phyloP scores from a whole-genome alignment of 2,797 vertebrate species.

The Erithacus rubecula region DNA sequence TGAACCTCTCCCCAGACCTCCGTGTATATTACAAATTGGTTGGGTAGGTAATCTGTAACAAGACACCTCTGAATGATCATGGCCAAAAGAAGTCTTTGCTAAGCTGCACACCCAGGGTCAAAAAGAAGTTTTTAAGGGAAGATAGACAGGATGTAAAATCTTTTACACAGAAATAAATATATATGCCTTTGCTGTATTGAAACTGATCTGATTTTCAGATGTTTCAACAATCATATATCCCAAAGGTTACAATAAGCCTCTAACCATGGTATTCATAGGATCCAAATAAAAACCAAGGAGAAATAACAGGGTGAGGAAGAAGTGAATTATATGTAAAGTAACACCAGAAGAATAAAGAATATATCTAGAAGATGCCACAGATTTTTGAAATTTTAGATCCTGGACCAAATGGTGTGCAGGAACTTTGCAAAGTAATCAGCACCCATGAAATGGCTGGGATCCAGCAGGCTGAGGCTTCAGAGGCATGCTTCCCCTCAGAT shows the following conservation, averaged over 20 bases:
- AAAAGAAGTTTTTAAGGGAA: background rate
- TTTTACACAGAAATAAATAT: background rate
- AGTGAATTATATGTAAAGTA: background rate
- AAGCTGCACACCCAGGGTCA: background rate
- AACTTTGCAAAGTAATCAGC: background rate
- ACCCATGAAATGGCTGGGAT: background rate
- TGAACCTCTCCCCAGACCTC: background rate
- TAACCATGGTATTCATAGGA: background rate
- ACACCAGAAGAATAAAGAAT: background rate
- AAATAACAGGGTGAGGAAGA: background rate
- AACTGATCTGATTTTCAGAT: background rate
- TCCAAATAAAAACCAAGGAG: background rate
- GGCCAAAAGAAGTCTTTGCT: background rate
- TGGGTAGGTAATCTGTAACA: background rate
- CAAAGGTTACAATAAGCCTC: background rate
- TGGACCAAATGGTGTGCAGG: background rate
- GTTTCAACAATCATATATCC: background rate
- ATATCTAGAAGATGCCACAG: background rate
- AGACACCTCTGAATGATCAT: background rate
- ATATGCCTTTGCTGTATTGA: background rate
- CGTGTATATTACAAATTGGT: slow-evolving; percentile 29
- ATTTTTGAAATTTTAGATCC: background rate
- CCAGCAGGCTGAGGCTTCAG: background rate
- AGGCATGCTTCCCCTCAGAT: background rate
- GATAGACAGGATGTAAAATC: background rate